These are phyloP conservation scores for Sceliomorpha sp. DNA, from an alignment of 2,888 invertebrate species.

Conservation along the genomic window DNA sequence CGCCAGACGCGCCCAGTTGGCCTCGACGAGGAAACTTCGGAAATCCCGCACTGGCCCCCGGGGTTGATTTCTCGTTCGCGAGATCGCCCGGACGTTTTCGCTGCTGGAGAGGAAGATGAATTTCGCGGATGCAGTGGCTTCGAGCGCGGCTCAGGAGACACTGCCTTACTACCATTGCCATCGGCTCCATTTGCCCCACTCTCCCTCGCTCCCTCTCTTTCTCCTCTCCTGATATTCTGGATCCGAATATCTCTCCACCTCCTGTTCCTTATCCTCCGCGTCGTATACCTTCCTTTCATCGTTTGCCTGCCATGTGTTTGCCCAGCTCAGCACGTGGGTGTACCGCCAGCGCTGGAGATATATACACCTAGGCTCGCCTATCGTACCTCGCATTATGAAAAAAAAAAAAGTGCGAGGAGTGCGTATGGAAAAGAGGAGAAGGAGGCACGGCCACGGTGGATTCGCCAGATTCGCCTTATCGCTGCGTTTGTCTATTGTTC, in stretches of 20 bases:
- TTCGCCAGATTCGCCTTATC: conserved; percentile 46
- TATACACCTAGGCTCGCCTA: conserved; percentile 54
- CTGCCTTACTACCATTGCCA: conserved; percentile 77
- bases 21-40: too few species aligned
- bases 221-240: conserved; percentile 60
- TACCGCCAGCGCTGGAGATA: conserved; percentile 55
- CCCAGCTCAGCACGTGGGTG: conserved; percentile 70
- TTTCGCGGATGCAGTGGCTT: conserved; percentile 66
- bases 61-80: too few species aligned
- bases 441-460: neutral
- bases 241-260: conserved; percentile 59
- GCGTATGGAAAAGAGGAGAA: neutral
- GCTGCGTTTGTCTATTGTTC: conserved; percentile 48
- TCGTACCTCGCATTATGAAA: conserved; percentile 30
- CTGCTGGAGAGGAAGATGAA: conserved; percentile 24
- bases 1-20: too few species aligned
- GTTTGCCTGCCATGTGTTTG: conserved; percentile 59
- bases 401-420: neutral
- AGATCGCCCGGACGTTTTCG: too few species aligned
- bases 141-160: conserved; percentile 75
- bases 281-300: conserved; percentile 51
- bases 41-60: too few species aligned
- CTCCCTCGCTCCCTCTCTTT: conserved; percentile 60
- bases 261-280: conserved; percentile 47
- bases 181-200: conserved; percentile 73